phyloP scores from a whole-genome alignment of 2,113 vertebrate genomes.

The Campylomormyrus numenius region DNA sequence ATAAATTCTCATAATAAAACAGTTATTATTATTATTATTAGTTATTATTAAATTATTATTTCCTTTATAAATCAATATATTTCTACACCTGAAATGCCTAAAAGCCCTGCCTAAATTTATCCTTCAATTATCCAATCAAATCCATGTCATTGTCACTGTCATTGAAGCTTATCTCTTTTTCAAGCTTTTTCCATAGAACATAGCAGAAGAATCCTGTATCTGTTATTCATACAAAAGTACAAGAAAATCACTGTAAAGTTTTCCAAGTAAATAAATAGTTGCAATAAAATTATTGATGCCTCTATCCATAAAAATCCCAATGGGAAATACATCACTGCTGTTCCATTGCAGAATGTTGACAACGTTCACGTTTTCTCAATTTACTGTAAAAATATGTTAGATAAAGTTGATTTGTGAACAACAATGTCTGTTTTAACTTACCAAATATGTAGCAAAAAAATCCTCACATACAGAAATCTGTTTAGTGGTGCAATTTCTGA shows the following conservation, averaged over 20 bases:
- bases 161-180: too few species aligned
- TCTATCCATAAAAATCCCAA: not conserved
- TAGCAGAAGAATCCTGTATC: too few species aligned
- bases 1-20: not conserved
- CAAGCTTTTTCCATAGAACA: too few species aligned
- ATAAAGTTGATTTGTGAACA: not conserved
- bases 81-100: not conserved
- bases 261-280: too few species aligned
- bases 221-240: too few species aligned
- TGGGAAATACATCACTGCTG: not conserved
- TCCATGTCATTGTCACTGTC: too few species aligned
- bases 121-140: not conserved
- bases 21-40: too few species aligned
- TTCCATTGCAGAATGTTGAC: not conserved
- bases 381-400: not conserved
- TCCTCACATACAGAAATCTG: too few species aligned
- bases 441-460: not conserved
- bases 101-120: not conserved
- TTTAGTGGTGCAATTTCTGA: too few species aligned
- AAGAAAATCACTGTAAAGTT: too few species aligned
- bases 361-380: not conserved
- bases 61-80: not conserved
- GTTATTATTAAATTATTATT: not conserved
- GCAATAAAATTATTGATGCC: not conserved
- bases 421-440: not conserved